phyloP scores from a whole-genome alignment of 2,113 vertebrate genomes.

The Lagopus leucura region DNA sequence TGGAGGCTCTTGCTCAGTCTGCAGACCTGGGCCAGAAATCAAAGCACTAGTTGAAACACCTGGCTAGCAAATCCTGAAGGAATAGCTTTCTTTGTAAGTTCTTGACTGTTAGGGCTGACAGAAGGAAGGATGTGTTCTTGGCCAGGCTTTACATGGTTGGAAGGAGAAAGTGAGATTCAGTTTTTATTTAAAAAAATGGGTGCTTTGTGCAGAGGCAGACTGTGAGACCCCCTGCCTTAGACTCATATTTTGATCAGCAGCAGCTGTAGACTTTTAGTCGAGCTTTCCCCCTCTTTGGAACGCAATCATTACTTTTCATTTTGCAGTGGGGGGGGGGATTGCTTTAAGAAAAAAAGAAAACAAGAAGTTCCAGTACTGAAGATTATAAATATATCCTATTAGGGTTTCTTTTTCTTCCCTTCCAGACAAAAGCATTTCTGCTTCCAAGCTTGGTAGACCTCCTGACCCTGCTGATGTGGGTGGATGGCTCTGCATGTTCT shows the following conservation, averaged over 20 bases:
- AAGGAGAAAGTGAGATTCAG: not conserved
- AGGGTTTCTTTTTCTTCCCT: slow-evolving; percentile 41
- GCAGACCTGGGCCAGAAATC: not conserved
- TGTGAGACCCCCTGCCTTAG: not conserved
- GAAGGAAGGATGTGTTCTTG: not conserved
- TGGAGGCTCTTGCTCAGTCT: not conserved
- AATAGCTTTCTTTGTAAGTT: not conserved
- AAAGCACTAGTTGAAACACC: not conserved
- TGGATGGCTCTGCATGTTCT: slow-evolving; percentile 36
- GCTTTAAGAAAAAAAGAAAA: not conserved
- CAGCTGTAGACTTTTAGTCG: not conserved
- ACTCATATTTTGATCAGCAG: fast-evolving
- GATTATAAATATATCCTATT: slow-evolving; percentile 22
- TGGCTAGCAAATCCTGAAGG: not conserved
- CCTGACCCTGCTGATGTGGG: not conserved
- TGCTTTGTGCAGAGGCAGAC: not conserved
- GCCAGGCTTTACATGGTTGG: not conserved
- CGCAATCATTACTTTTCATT: not conserved
- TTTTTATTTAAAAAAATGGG: not conserved
- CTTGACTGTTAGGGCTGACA: not conserved
- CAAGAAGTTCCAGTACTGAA: not conserved
- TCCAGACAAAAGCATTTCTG: slow-evolving; percentile 19
- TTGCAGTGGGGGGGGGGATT: not conserved
- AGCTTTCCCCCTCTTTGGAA: not conserved
- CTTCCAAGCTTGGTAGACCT: slow-evolving; percentile 24